Percentiles rank a stretch among this genome's conserved stretches.
phyloP scores from a whole-genome alignment of 2,113 vertebrate genomes.

The Cervus canadensis region DNA sequence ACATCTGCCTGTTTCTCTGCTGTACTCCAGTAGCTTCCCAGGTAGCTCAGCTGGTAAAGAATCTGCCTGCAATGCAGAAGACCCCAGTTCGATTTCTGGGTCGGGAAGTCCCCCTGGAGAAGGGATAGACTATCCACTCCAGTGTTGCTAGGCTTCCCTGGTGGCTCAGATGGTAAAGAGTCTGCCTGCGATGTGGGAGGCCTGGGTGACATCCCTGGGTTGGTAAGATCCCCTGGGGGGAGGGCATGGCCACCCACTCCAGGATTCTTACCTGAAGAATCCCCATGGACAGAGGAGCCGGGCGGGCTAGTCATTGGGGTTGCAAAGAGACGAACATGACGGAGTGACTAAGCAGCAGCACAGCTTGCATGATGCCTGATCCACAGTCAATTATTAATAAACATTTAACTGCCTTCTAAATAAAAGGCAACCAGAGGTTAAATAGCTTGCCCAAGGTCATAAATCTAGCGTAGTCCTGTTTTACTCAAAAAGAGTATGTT shows the following conservation, averaged over 20 bases:
- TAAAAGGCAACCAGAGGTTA: not conserved
- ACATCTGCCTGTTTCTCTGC: not conserved
- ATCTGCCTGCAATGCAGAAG: not conserved
- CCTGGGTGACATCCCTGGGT: not conserved
- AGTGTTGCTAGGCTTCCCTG: not conserved
- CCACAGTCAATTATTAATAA: not conserved
- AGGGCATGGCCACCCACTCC: not conserved
- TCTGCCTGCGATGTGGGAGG: not conserved
- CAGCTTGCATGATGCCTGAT: not conserved
- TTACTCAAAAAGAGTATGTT: not conserved
- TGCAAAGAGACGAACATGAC: not conserved
- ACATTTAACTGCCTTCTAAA: not conserved
- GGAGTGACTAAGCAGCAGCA: not conserved
- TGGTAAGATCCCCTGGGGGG: not conserved
- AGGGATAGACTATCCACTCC: not conserved
- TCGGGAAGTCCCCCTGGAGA: not conserved
- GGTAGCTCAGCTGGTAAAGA: not conserved
- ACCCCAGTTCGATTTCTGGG: not conserved
- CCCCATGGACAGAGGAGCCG: not conserved
- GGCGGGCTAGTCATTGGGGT: not conserved
- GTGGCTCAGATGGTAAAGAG: not conserved
- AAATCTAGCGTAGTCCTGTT: not conserved
- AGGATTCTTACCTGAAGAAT: not conserved
- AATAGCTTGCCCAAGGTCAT: not conserved
- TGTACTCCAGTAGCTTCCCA: not conserved